Evolutionary conservation across 2,888 invertebrate species (phyloP).

Genomic region (Nematopogon swammerdamellus): DNA sequence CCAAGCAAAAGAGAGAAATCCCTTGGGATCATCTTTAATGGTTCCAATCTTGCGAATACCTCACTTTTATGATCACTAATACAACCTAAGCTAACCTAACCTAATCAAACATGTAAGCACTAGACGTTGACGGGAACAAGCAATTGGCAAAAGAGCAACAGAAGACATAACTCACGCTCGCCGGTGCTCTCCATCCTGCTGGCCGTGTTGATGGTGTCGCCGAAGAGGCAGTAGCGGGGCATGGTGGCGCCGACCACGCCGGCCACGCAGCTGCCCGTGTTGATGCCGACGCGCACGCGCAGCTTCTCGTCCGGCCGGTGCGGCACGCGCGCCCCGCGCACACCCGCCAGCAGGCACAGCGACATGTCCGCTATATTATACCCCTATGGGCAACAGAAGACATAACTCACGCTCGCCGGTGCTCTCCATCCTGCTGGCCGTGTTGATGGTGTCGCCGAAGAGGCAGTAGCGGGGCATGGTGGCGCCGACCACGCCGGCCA

Average conservation of each 20-base stretch:
- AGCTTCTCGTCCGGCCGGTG: slow-evolving; percentile 48
- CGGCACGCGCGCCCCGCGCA: slow-evolving; percentile 51
- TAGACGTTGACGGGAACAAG: too few relatives aligned
- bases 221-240: slow-evolving; percentile 62
- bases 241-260: slow-evolving; percentile 61
- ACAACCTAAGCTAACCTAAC: too few relatives aligned
- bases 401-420: slow-evolving; percentile 42
- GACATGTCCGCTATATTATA: slow-evolving; percentile 64
- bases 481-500: slow-evolving; percentile 61
- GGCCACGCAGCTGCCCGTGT: slow-evolving; percentile 63
- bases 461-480: slow-evolving; percentile 63
- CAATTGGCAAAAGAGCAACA: too few relatives aligned
- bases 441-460: slow-evolving; percentile 62
- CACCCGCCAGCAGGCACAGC: slow-evolving; percentile 46
- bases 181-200: slow-evolving; percentile 63
- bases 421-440: slow-evolving; percentile 63
- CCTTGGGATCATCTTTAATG: too few relatives aligned
- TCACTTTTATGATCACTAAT: too few relatives aligned
- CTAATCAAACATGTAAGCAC: too few relatives aligned
- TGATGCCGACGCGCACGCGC: slow-evolving; percentile 54
- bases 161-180: slow-evolving; percentile 32
- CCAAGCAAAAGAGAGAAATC: too few relatives aligned
- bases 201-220: slow-evolving; percentile 63
- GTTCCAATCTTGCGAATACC: too few relatives aligned
- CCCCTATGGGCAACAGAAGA: too few relatives aligned